Base-by-base conservation (phyloP, 2,797 vertebrate genomes). In the Melanotaenia parkinsoni region DNA sequence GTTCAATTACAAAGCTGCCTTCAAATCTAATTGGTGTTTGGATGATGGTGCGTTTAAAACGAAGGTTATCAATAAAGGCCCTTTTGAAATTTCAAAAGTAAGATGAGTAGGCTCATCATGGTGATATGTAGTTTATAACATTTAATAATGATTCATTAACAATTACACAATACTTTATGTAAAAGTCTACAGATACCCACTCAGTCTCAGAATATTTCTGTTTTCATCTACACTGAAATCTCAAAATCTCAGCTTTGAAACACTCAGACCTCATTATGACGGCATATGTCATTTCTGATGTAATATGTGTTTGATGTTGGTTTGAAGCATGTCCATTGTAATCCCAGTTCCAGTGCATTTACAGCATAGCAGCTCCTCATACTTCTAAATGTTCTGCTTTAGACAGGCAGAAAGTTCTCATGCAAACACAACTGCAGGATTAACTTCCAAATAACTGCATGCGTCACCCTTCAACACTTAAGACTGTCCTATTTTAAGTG, bases 1-100 rank as follows among this genome's bases (percentile, higher is more conserved):
- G 10, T 68, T 32, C 50, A 62, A 61, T 74, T 71, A 68, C 26
- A 67, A n/a, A 59, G 58, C 30, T 43, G 14, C 37, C 47, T 47
- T 67, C 10, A 63, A 58, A 72, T 79, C 14, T 43, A 54, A 71
- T 72, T 57, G 30, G 26, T 37, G 1, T 67, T 32, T 51, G 54
- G 22, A 60, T 68, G 63, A 53, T 50, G 59, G 58, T 67, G 35
- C 32, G 50, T n/a, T 47, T 50, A 2, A 63, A 61, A 53, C 13
- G 61, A 67, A 78, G 32, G 65, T 72, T 75, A 58, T 47, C 63
- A 58, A 14, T 43, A 43, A 43, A 43, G 14, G 3, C 40, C 40
- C 40, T 43, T 43, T 43, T 16, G 40, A 43, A 43, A 43, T 14
- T 43, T 43, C 40, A 43, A 16, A 12, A 10, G 14, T 43, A 16